These are phyloP conservation scores for Pseudorhombus dupliciocellatus DNA, from an alignment of 2,113 vertebrate species.

Conservation along the genomic window DNA sequence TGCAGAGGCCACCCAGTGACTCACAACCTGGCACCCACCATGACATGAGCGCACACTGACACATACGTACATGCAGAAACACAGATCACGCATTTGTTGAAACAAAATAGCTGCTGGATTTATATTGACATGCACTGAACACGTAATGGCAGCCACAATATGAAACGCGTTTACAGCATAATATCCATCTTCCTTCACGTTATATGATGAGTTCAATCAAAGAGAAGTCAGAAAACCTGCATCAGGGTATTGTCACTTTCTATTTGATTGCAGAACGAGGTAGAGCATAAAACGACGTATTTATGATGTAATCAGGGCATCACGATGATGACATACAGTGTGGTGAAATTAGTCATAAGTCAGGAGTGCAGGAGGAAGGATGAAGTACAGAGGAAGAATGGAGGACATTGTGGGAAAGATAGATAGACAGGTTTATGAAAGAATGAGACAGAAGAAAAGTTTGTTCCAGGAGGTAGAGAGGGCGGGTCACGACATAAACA, in stretches of 20 bases:
- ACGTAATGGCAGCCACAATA: background rate
- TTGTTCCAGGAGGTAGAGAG: background rate
- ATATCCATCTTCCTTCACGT: too few species aligned
- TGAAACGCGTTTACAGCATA: too few species aligned
- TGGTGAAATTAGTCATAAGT: too few species aligned
- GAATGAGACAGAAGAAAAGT: background rate
- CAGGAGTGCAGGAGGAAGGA: slow-evolving; percentile 25
- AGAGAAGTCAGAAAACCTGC: too few species aligned
- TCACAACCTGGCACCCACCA: slow-evolving; percentile 53
- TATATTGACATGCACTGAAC: background rate
- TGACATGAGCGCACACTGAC: slow-evolving; percentile 1
- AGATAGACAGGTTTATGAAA: background rate
- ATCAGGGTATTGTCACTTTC: too few species aligned
- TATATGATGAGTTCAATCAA: too few species aligned
- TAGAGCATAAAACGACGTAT: too few species aligned
- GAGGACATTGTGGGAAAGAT: background rate
- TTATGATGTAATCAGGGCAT: too few species aligned
- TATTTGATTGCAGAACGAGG: too few species aligned
- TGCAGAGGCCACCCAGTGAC: slow-evolving; percentile 57
- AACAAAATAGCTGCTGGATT: background rate
- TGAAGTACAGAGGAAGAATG: background rate
- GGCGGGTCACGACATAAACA: too few species aligned
- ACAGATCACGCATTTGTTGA: background rate
- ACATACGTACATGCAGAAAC: background rate
- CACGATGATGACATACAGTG: too few species aligned